These are phyloP conservation scores for Drosophila tristis DNA, from an alignment of 1,140 invertebrate species.

Conservation along the genomic window DNA sequence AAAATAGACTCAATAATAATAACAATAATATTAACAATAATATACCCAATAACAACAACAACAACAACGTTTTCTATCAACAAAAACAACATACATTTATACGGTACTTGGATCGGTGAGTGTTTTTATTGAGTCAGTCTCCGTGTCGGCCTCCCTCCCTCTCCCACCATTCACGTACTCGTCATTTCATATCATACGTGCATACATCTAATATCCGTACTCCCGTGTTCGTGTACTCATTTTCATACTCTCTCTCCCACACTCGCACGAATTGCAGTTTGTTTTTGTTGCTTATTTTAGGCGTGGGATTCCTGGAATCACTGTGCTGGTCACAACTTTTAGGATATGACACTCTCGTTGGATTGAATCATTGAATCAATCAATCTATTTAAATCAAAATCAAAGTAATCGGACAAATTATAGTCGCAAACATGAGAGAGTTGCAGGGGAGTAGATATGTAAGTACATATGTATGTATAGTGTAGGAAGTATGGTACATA, in stretches of 20 bases:
- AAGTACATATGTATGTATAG: no score
- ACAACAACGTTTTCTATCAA: slow-evolving; percentile 49
- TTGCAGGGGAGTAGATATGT: no score
- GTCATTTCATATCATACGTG: not conserved
- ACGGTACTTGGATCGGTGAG: slow-evolving; percentile 55
- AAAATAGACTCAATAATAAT: slow-evolving; percentile 40
- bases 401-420: no score
- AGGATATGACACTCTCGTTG: no score
- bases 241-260: no score
- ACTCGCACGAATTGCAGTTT: slow-evolving; percentile 3
- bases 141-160: not conserved
- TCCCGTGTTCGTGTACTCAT: no score
- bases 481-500: no score
- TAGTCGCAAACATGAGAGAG: no score
- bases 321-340: not conserved
- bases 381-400: no score
- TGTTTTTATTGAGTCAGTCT: slow-evolving; percentile 7
- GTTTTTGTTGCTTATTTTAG: not conserved
- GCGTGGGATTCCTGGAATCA: no score
- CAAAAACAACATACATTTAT: slow-evolving; percentile 46
- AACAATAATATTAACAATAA: slow-evolving; percentile 9
- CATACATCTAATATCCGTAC: no score
- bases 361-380: no score
- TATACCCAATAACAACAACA: slow-evolving; percentile 32
- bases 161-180: not conserved